Percentiles rank a stretch among this genome's conserved stretches.
phyloP scores from a whole-genome alignment of 1,140 invertebrate genomes.

The Eriocheir sinensis region DNA sequence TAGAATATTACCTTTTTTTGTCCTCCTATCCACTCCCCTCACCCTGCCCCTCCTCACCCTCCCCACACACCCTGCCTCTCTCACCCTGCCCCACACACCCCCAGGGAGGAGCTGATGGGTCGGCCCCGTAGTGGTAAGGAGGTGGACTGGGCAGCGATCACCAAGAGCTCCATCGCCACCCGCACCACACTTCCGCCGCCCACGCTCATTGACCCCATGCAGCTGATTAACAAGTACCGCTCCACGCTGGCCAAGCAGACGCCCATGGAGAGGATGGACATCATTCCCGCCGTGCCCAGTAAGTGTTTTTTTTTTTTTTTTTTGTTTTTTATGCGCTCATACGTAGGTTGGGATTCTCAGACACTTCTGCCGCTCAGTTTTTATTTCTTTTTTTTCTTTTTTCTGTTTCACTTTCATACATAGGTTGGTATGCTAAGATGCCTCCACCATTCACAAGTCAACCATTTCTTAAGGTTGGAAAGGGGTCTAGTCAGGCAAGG shows the following conservation, averaged over 20 bases:
- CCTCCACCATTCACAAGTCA: too few relatives aligned
- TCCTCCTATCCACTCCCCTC: too few relatives aligned
- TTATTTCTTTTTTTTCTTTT: too few relatives aligned
- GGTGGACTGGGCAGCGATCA: conserved; percentile 91
- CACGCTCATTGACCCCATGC: conserved; percentile 89
- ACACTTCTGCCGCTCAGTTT: too few relatives aligned
- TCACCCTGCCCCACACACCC: conserved; percentile 68
- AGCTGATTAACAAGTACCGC: conserved; percentile 85
- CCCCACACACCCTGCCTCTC: too few relatives aligned
- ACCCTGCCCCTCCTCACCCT: too few relatives aligned
- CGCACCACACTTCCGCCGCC: conserved; percentile 88
- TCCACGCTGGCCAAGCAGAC: conserved; percentile 24
- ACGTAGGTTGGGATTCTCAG: background rate
- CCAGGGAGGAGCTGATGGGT: conserved; percentile 91
- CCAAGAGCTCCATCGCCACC: conserved; percentile 82
- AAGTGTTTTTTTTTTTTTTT: conserved; percentile 34
- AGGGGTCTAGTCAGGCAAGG: too few relatives aligned
- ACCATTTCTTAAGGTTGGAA: too few relatives aligned
- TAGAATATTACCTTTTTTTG: background rate
- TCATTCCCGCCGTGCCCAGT: conserved; percentile 55
- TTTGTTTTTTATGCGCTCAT: background rate
- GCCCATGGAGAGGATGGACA: conserved; percentile 35
- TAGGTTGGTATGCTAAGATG: too few relatives aligned
- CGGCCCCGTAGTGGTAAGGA: conserved; percentile 92
- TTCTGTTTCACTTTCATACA: too few relatives aligned